Evolutionary conservation across 2,888 invertebrate species (phyloP), one percentile per base, ranked within the genome.

Genomic region (Andrena camellia): DNA sequence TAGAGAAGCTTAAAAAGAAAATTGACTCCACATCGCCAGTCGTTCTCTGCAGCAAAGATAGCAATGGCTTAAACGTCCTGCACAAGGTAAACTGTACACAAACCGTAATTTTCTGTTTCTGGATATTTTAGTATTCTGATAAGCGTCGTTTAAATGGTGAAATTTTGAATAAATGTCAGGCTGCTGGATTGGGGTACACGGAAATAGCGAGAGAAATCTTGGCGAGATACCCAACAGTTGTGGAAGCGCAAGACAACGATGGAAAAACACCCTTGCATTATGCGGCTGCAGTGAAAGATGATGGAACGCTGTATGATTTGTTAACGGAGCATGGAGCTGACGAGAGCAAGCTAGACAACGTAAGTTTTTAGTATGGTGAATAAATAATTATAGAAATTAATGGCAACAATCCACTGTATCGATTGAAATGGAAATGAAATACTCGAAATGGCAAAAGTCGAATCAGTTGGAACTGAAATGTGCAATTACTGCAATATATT

Each of bases 221-320:
- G 0, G 95, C 96, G 63, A 95, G 96, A 84, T 97, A 96, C 92
- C 97, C 97, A 5, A 95, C 96, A 91, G 96, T 97, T 2, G 95
- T 97, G 33, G 95, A 96, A 68, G 96, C 96, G 52, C 94, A 95
- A 23, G 98, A 99, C 94, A 96, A 96, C 91, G 97, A 98, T 81
- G 98, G 98, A 29, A 95, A 98, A 86, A 98, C 98, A 0, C 97
- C 99, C 0, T 94, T 99, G 66, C 98, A 99, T 94, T 99, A 98
- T 94, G 97, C 98, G 0, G 97, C 98, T 2, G 96, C 97, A 17
- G 95, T 96, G 31, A 97, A 97, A 92, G 98, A 98, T 90, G 97
- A 97, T 72, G 96, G 96, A 85, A 95, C 96, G 86, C 97, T 97
- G 90, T 98, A 96, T 92, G 96, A 97, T 90, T 96, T 97, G 73